A percentile compares a stretch with the other conserved stretches of the same genome.
phyloP scores from a whole-genome alignment of 2,888 invertebrate genomes.

The Agrochola lota region DNA sequence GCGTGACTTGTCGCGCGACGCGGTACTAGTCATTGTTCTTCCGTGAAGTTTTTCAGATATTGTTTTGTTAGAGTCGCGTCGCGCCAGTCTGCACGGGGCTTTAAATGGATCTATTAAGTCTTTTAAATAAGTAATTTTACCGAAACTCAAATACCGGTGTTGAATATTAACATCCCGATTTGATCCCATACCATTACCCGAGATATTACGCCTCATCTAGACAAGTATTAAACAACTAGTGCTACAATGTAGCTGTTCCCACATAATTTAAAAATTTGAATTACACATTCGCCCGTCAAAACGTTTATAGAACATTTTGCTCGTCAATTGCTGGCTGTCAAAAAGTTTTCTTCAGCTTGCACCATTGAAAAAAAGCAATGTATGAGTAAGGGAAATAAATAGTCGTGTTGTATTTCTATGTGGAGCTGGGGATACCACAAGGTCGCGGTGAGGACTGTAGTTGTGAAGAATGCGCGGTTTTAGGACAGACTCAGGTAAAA shows the following conservation, averaged over 20 bases:
- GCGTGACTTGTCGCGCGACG: no score
- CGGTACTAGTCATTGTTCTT: no score
- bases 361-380: slow-evolving; percentile 25
- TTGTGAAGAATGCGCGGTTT: slow-evolving; percentile 44
- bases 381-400: neutral
- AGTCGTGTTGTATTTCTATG: neutral
- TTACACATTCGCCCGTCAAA: neutral
- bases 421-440: slow-evolving; percentile 22
- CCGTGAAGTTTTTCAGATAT: no score
- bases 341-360: neutral
- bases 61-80: no score
- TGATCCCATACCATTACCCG: neutral
- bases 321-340: slow-evolving; percentile 23
- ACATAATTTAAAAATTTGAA: slow-evolving; percentile 16
- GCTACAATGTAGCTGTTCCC: neutral
- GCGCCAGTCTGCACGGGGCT: no score
- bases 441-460: slow-evolving; percentile 38
- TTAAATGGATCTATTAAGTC: no score
- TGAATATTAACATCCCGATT: neutral
- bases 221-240: neutral
- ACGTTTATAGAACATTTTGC: neutral
- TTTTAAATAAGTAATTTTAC: no score
- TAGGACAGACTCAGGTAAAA: slow-evolving; percentile 4
- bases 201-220: neutral
- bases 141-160: no score